Percentiles rank a stretch among this genome's conserved stretches.
phyloP scores from a whole-genome alignment of 2,113 vertebrate genomes.

The Antennarius striatus region DNA sequence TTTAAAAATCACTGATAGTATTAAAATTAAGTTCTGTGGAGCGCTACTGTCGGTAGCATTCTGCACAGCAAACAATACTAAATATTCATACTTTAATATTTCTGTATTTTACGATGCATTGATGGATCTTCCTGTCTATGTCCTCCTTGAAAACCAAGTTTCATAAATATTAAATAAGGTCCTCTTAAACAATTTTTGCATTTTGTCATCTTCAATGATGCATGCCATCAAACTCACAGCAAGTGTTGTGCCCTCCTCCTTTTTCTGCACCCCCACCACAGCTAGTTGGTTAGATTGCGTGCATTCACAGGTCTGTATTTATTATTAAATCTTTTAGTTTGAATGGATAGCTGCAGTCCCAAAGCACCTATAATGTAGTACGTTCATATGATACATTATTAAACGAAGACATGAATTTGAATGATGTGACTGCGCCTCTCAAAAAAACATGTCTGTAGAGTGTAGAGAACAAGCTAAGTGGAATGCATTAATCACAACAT shows the following conservation, averaged over 20 bases:
- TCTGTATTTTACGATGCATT: slow-evolving; percentile 73
- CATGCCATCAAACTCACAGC: slow-evolving; percentile 73
- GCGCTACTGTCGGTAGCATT: slow-evolving; percentile 48
- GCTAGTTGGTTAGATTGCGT: slow-evolving; percentile 47
- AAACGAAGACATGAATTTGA: slow-evolving; percentile 61
- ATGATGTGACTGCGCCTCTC: slow-evolving; percentile 48
- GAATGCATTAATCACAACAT: slow-evolving; percentile 63
- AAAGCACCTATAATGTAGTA: slow-evolving; percentile 42
- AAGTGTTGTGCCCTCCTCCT: slow-evolving; percentile 45
- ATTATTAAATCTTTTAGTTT: slow-evolving; percentile 59
- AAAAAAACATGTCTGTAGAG: slow-evolving; percentile 49
- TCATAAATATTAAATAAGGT: slow-evolving; percentile 82
- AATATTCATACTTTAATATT: slow-evolving; percentile 80
- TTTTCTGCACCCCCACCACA: slow-evolving; percentile 39
- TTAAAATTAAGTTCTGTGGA: slow-evolving; percentile 52
- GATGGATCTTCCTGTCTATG: slow-evolving; percentile 80
- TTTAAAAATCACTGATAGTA: slow-evolving; percentile 48
- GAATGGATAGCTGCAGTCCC: slow-evolving; percentile 37
- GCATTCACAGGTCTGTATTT: slow-evolving; percentile 57
- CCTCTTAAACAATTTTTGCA: slow-evolving; percentile 81
- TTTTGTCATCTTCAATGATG: slow-evolving; percentile 82
- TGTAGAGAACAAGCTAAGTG: slow-evolving; percentile 54
- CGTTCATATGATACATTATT: slow-evolving; percentile 53
- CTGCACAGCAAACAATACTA: slow-evolving; percentile 59
- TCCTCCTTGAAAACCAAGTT: slow-evolving; percentile 77